Base-by-base conservation (phyloP, 2,888 invertebrate genomes). In the Acrocyrtus sp. region DNA sequence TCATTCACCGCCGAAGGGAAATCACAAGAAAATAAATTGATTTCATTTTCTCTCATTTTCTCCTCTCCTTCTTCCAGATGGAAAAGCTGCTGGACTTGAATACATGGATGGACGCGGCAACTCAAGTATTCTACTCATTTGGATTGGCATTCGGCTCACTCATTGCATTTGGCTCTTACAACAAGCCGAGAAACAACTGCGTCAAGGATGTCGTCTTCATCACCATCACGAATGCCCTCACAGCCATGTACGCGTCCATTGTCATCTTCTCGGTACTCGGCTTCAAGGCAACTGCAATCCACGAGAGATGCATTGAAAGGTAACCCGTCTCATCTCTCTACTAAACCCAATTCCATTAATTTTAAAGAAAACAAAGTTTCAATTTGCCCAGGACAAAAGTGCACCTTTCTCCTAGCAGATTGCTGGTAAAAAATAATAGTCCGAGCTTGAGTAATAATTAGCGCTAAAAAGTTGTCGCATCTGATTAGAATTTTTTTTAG, bases 51-150 rank as follows among this genome's bases (percentile, higher is more conserved):
- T 24, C 5, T 45, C n/a, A 3, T 5, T 24, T 27, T 51, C 15
- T 26, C 12, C 45, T 39, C n/a, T 66, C 10, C 19, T 17, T 34
- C 15, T 60, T 84, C 22, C 85, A 94, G 94, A 87, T 94, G 83
- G 92, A 92, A 79, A 95, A 93, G 83, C 87, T 97, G 19, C 86
- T 90, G 53, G 90, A 94, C 82, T 95, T 96, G 0, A 93, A 91
- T 4, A 96, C 96, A 0, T 97, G 97, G 97, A 86, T 97, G 82
- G 96, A 96, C 83, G 96, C 97, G 2, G 96, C 97, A 1, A 96
- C 96, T 0, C 97, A 97, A 87, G 96, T 97, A 2, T 97, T 97
- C 87, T 97, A 96, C 85, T 96, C 96, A 0, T 94, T 95, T 84
- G 96, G 96, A 2, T 87, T 97, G 72, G 96, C 96, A 5, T 97